Evolutionary conservation across 2,888 invertebrate genomes (phyloP).

Genomic region (Mactromeris polynyma): DNA sequence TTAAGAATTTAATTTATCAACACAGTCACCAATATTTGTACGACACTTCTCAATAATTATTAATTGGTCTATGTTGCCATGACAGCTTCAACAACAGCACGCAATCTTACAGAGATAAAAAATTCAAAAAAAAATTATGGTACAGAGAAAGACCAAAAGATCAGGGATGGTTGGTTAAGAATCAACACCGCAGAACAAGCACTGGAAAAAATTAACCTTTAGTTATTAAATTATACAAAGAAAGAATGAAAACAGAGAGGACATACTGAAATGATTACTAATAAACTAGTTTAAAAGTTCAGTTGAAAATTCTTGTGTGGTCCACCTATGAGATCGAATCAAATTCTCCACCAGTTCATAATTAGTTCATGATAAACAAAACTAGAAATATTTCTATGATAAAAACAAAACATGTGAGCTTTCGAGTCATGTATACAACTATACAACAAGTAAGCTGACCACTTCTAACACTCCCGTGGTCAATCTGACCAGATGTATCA

Average conservation of each 20-base stretch:
- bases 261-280: not conserved
- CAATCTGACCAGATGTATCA: constrained; percentile 56
- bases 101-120: too few species aligned
- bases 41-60: too few species aligned
- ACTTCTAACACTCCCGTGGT: constrained; percentile 30
- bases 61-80: too few species aligned
- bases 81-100: too few species aligned
- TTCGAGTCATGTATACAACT: not conserved
- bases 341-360: not conserved
- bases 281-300: constrained; percentile 9
- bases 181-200: not conserved
- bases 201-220: not conserved
- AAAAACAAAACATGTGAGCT: not conserved
- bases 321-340: not conserved
- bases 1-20: too few species aligned
- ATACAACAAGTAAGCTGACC: constrained; percentile 19
- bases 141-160: too few species aligned
- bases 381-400: not conserved
- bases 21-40: too few species aligned
- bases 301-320: not conserved
- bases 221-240: not conserved
- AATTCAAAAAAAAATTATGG: too few species aligned
- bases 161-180: too few species aligned
- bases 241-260: not conserved
- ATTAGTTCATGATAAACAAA: constrained; percentile 28